A percentile compares a stretch with the other conserved stretches of the same genome.
Evolutionary conservation across 1,140 invertebrate genomes (phyloP).

Genomic region (Drosophila lacertosa): DNA sequence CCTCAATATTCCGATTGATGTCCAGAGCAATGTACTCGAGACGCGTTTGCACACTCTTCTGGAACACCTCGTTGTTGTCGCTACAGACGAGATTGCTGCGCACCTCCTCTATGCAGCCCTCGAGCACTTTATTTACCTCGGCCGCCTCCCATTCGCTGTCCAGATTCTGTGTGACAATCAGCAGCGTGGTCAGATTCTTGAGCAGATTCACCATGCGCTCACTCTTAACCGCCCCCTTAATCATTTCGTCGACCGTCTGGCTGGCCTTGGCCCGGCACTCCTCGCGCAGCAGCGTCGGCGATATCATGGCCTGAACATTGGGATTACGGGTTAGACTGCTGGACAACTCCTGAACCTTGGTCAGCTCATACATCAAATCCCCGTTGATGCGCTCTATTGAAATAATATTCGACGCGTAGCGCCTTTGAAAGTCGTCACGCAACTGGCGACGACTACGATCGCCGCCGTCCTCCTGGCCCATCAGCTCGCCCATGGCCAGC

Average conservation of each 20-base stretch:
- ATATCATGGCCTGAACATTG: slow-evolving; percentile 93
- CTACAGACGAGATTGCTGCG: slow-evolving; percentile 90
- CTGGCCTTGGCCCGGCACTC: slow-evolving; percentile 93
- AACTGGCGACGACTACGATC: slow-evolving; percentile 48
- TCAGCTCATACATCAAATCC: slow-evolving; percentile 93
- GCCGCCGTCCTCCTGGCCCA: slow-evolving; percentile 76
- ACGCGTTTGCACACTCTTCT: slow-evolving; percentile 95
- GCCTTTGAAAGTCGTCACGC: slow-evolving; percentile 93
- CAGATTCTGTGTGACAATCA: slow-evolving; percentile 96
- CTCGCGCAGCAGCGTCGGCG: slow-evolving; percentile 93
- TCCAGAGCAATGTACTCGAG: slow-evolving; percentile 94
- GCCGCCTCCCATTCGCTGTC: slow-evolving; percentile 91
- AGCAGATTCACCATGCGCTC: slow-evolving; percentile 90
- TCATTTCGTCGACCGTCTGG: slow-evolving; percentile 91
- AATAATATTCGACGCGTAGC: slow-evolving; percentile 94
- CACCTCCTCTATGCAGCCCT: slow-evolving; percentile 96
- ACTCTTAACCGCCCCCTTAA: slow-evolving; percentile 87
- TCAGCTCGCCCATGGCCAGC: slow-evolving; percentile 87
- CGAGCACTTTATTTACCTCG: slow-evolving; percentile 95
- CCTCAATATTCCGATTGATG: slow-evolving; percentile 56
- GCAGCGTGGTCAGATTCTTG: slow-evolving; percentile 93
- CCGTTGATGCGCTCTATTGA: slow-evolving; percentile 96
- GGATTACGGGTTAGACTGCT: slow-evolving; percentile 95
- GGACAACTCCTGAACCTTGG: slow-evolving; percentile 93
- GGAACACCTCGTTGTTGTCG: slow-evolving; percentile 92